Conservation (phyloP, 2,888 invertebrate genomes). For the Allolobophora icterica region DNA sequence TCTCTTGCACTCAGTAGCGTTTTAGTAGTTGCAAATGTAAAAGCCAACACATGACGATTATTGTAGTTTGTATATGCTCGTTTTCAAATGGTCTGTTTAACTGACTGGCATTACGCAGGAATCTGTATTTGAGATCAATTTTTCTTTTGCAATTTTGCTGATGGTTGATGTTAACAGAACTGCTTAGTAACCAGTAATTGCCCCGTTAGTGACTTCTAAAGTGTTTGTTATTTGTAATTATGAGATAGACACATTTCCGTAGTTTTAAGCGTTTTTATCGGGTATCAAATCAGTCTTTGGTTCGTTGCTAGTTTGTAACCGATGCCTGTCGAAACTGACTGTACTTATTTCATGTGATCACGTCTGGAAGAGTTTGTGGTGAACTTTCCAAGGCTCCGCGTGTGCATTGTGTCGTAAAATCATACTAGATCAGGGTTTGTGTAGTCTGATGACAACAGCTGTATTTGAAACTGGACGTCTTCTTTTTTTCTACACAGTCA, state of each 20-base stretch:
- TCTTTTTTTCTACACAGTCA: neutral
- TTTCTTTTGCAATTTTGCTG: neutral
- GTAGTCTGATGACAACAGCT: neutral
- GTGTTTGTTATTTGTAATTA: conserved; percentile 17
- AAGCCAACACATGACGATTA: neutral
- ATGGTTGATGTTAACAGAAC: neutral
- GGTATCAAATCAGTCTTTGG: conserved; percentile 3
- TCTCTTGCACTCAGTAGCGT: neutral
- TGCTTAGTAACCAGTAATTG: neutral
- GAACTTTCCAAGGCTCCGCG: neutral
- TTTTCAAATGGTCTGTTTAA: neutral
- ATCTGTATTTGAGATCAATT: neutral
- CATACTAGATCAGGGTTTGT: neutral
- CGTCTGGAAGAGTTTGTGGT: neutral
- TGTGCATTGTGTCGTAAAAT: conserved; percentile 8
- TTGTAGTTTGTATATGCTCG: neutral
- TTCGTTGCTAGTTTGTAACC: neutral
- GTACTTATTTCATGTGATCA: neutral
- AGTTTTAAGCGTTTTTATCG: neutral
- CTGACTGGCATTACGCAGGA: neutral
- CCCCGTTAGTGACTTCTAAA: neutral
- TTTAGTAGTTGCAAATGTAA: neutral
- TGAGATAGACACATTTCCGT: conserved; percentile 11
- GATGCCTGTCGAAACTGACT: neutral
- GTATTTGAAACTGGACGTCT: neutral